phyloP scores from a whole-genome alignment of 1,140 invertebrate genomes.

The Drosophila teissieri region DNA sequence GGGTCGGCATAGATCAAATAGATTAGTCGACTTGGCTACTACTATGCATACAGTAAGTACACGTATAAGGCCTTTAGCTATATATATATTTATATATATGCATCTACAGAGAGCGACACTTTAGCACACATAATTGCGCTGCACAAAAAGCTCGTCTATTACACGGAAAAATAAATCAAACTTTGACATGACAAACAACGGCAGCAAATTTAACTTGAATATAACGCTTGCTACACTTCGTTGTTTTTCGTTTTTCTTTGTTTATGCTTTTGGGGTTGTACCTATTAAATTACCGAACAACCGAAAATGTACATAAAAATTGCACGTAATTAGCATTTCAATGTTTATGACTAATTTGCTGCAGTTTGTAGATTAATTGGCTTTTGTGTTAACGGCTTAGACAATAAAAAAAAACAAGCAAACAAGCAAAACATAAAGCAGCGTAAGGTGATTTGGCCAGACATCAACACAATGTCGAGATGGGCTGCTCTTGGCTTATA shows the following conservation, averaged over 20 bases:
- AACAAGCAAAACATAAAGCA: conserved; percentile 8
- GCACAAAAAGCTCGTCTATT: conserved; percentile 73
- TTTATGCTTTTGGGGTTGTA: conserved; percentile 14
- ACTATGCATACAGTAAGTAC: not conserved
- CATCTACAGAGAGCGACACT: conserved; percentile 20
- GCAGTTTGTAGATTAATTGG: conserved; percentile 78
- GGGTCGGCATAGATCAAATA: conserved; percentile 78
- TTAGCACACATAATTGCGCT: conserved; percentile 50
- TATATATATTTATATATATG: not conserved
- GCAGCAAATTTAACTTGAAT: conserved; percentile 36
- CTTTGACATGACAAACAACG: conserved; percentile 63
- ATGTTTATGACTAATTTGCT: conserved; percentile 76
- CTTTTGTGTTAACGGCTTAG: conserved; percentile 67
- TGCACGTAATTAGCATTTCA: conserved; percentile 77
- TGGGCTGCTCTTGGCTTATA: conserved; percentile 30
- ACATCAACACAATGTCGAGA: conserved; percentile 20
- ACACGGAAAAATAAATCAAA: conserved; percentile 78
- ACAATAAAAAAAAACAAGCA: conserved; percentile 35
- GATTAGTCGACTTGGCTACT: conserved; percentile 52
- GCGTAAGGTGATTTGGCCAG: conserved; percentile 33
- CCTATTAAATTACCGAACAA: conserved; percentile 67
- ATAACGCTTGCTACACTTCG: conserved; percentile 53
- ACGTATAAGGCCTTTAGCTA: not conserved
- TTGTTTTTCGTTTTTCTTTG: not conserved
- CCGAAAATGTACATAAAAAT: conserved; percentile 61